Evolutionary conservation across 2,888 invertebrate species (phyloP).

Genomic region (Anaspis maculata): DNA sequence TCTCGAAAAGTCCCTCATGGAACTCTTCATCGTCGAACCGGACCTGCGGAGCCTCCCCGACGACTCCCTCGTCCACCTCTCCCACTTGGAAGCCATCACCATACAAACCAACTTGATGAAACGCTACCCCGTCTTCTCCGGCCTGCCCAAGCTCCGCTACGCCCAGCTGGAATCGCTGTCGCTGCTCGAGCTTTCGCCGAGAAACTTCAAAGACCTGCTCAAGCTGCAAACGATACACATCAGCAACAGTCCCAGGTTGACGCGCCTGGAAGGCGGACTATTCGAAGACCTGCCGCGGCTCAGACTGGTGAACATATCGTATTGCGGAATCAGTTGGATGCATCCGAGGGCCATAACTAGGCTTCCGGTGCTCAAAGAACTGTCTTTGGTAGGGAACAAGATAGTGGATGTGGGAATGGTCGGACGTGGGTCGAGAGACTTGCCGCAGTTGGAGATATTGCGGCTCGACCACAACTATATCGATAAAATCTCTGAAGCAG

Average conservation of each 20-base stretch:
- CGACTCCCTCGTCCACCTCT: conserved; percentile 66
- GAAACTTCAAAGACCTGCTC: conserved; percentile 63
- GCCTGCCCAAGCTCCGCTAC: conserved; percentile 63
- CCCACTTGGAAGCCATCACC: conserved; percentile 73
- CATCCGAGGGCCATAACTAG: conserved; percentile 69
- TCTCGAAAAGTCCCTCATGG: conserved; percentile 67
- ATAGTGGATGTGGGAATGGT: conserved; percentile 75
- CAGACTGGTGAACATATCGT: conserved; percentile 63
- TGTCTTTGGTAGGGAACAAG: conserved; percentile 64
- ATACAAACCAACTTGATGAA: conserved; percentile 70
- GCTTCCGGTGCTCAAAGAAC: conserved; percentile 60
- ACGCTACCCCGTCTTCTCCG: conserved; percentile 64
- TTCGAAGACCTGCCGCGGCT: conserved; percentile 55
- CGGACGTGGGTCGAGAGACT: conserved; percentile 66
- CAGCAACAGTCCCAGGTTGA: conserved; percentile 58
- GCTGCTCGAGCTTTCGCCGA: conserved; percentile 56
- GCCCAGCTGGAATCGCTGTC: conserved; percentile 63
- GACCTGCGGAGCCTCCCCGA: conserved; percentile 69
- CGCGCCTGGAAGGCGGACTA: conserved; percentile 62
- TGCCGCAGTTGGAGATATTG: conserved; percentile 62
- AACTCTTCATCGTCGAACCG: conserved; percentile 79
- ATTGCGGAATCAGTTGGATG: conserved; percentile 67
- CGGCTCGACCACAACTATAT: conserved; percentile 66
- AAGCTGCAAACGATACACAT: conserved; percentile 67
- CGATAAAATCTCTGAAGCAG: conserved; percentile 62